Conservation (phyloP, 1,140 invertebrate genomes). For the Trichonephila clavata region DNA sequence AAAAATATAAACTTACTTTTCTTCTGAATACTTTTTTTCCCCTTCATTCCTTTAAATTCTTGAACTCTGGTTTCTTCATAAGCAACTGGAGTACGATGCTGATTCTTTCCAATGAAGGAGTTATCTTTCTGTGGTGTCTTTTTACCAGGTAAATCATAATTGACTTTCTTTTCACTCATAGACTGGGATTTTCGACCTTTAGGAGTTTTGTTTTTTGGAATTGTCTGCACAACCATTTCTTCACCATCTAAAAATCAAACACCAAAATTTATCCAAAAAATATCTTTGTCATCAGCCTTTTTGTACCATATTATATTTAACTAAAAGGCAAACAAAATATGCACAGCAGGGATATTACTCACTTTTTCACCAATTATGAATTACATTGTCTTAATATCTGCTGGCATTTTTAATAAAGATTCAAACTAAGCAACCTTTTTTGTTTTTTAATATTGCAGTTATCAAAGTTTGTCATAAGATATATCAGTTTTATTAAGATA, state of each 20-base stretch:
- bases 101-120: background rate
- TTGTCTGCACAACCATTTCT: background rate
- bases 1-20: background rate
- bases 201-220: background rate
- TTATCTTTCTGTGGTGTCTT: background rate
- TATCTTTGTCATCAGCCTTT: too few relatives aligned
- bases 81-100: background rate
- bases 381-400: too few relatives aligned
- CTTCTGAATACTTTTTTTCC: background rate
- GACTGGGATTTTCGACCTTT: slow-evolving; percentile 15
- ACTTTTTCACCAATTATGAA: too few relatives aligned
- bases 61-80: background rate
- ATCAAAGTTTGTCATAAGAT: too few relatives aligned
- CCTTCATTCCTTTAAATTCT: slow-evolving; percentile 41
- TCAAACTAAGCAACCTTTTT: too few relatives aligned
- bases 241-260: background rate
- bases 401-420: too few relatives aligned
- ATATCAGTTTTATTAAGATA: too few relatives aligned
- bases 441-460: too few relatives aligned
- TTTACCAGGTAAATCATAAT: slow-evolving; percentile 4
- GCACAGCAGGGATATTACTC: too few relatives aligned
- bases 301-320: too few relatives aligned
- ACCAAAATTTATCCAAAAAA: too few relatives aligned
- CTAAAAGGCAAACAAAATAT: too few relatives aligned
- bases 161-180: slow-evolving; percentile 25